A percentile compares a stretch with the other conserved stretches of the same genome.
Conservation (phyloP, 2,888 invertebrate species). For the Pammene fasciana region DNA sequence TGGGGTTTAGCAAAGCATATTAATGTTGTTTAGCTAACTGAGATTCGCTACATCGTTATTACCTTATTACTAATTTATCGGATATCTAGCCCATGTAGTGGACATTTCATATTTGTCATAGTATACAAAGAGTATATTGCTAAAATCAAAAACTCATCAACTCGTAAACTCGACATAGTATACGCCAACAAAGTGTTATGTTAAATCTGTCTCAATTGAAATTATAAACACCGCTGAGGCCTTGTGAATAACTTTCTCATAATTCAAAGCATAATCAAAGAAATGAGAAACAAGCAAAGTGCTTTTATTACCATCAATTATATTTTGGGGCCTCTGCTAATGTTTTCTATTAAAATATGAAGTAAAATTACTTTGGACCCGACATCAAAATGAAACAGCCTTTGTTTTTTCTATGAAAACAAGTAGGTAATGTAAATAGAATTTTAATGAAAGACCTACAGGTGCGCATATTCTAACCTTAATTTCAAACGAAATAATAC, state of each 20-base stretch:
- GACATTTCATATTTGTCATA: no score
- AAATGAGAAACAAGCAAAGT: constrained; percentile 30
- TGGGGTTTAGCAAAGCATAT: no score
- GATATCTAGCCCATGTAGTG: no score
- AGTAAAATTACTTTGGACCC: constrained; percentile 26
- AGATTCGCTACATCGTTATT: no score
- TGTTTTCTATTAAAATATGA: constrained; percentile 33
- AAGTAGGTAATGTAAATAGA: constrained; percentile 8
- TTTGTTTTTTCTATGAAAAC: constrained; percentile 28
- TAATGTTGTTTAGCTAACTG: no score
- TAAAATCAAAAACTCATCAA: no score
- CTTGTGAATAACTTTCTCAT: constrained; percentile 9
- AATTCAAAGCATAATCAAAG: constrained; percentile 19
- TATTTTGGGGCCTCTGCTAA: constrained; percentile 15
- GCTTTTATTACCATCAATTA: constrained; percentile 31
- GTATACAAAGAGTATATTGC: no score
- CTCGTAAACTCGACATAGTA: no score
- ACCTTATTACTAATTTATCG: no score
- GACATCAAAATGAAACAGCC: constrained; percentile 27
- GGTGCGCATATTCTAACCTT: neutral
- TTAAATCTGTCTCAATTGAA: neutral
- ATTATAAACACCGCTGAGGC: neutral
- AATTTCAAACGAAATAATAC: neutral
- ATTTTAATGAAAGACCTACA: constrained; percentile 12
- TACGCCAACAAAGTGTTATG: neutral